These are phyloP conservation scores for Gobionotothen gibberifrons DNA, from an alignment of 2,797 vertebrate species.

Conservation along the genomic window DNA sequence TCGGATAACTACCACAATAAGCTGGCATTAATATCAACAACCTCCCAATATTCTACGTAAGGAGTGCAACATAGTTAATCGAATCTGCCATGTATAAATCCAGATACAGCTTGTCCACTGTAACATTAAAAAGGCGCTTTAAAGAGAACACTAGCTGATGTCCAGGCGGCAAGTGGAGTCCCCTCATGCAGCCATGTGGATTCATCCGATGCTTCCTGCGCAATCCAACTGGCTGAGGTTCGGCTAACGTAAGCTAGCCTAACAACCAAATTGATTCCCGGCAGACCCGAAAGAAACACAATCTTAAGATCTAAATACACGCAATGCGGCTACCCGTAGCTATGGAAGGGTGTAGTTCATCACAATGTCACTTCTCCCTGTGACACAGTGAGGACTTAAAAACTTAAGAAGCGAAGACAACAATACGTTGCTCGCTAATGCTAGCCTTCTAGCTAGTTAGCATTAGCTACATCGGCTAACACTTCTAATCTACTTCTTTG, in stretches of 20 bases:
- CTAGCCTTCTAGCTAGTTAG: slow-evolving; percentile 57
- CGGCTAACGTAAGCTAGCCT: slow-evolving; percentile 52
- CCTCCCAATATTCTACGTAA: background rate
- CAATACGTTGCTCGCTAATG: slow-evolving; percentile 68
- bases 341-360: background rate
- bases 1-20: background rate
- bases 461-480: slow-evolving; percentile 55
- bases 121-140: rapidly evolving
- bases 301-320: no score
- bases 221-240: slow-evolving; percentile 67
- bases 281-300: background rate
- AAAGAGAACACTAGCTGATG: background rate
- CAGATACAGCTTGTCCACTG: background rate
- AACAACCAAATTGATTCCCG: slow-evolving; percentile 17
- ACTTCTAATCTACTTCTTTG: slow-evolving; percentile 62
- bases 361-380: slow-evolving; percentile 1
- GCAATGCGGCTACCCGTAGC: rapidly evolving
- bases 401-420: slow-evolving; percentile 64
- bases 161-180: slow-evolving; percentile 25
- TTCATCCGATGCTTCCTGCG: slow-evolving; percentile 69
- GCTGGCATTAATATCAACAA: background rate
- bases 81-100: background rate
- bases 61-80: background rate
- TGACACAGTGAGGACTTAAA: background rate
- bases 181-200: slow-evolving; percentile 72